Conservation (phyloP, 2,113 vertebrate genomes). For the Forbesichthys papilliferus region DNA sequence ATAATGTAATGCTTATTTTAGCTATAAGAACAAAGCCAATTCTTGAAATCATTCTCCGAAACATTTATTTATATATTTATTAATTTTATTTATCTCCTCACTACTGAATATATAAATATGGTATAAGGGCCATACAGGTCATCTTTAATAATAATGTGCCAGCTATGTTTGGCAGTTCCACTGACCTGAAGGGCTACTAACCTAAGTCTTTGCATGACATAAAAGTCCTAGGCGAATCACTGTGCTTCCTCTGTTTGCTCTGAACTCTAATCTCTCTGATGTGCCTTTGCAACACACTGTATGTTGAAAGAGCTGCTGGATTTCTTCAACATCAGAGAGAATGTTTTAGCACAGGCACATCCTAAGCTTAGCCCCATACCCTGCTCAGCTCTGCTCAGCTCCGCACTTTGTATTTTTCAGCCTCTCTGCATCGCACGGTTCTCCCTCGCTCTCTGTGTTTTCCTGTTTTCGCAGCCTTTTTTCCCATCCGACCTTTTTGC, state of each 20-base stretch:
- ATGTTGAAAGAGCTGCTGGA: conserved; percentile 43
- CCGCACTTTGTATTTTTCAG: conserved; percentile 18
- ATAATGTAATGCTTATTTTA: too few species aligned
- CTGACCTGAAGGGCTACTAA: too few species aligned
- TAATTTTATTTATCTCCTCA: too few species aligned
- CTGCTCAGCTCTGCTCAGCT: conserved; percentile 1
- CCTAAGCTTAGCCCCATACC: neutral
- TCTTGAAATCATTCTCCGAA: too few species aligned
- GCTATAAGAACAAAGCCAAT: too few species aligned
- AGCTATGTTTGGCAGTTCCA: too few species aligned
- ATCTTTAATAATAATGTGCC: too few species aligned
- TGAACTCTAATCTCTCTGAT: conserved; percentile 30
- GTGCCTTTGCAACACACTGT: conserved; percentile 24
- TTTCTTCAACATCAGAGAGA: conserved; percentile 39
- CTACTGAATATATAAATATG: too few species aligned
- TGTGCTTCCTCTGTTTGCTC: conserved; percentile 8
- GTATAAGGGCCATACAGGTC: too few species aligned
- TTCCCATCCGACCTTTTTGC: neutral
- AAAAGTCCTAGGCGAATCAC: conserved; percentile 1
- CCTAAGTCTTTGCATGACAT: conserved; percentile 19
- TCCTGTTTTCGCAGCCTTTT: neutral
- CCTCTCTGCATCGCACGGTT: conserved; percentile 12
- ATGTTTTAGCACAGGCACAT: conserved; percentile 37
- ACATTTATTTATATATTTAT: too few species aligned
- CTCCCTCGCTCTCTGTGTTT: neutral